Percentiles rank a stretch among this genome's conserved stretches.
These are phyloP conservation scores for Drosophila dunni DNA, from an alignment of 1,140 invertebrate species.

Conservation along the genomic window DNA sequence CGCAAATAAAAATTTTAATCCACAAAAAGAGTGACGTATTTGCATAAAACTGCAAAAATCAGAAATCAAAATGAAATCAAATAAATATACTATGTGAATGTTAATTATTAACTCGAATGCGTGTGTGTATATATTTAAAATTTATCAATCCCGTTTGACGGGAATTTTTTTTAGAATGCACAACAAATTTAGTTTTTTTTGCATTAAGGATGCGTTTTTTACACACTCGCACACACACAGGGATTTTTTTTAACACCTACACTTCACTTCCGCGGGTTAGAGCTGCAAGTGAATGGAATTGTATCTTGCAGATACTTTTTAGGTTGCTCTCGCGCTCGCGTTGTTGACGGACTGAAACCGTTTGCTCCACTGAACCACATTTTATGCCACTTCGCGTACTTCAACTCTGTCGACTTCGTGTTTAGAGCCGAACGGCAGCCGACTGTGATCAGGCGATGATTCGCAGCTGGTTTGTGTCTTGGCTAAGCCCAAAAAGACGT, in stretches of 20 bases:
- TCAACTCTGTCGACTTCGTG: slow-evolving; percentile 40
- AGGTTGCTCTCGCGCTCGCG: slow-evolving; percentile 42
- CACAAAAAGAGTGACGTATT: slow-evolving; percentile 38
- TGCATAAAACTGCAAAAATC: slow-evolving; percentile 38
- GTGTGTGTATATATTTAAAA: neutral
- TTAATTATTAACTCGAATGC: slow-evolving; percentile 15
- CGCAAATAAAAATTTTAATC: slow-evolving; percentile 42
- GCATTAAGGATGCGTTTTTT: slow-evolving; percentile 18
- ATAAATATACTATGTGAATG: slow-evolving; percentile 25
- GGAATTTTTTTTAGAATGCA: slow-evolving; percentile 10
- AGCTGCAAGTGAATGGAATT: neutral
- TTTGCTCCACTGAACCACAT: slow-evolving; percentile 83
- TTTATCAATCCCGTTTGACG: slow-evolving; percentile 16
- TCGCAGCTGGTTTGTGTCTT: slow-evolving; percentile 40
- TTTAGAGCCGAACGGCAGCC: slow-evolving; percentile 2
- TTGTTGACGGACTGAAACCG: slow-evolving; percentile 72
- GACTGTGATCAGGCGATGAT: slow-evolving; percentile 30
- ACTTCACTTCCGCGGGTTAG: slow-evolving; percentile 64
- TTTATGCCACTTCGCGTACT: slow-evolving; percentile 78
- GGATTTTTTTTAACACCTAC: slow-evolving; percentile 28
- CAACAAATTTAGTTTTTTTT: slow-evolving; percentile 11
- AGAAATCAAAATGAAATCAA: slow-evolving; percentile 49
- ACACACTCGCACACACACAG: neutral
- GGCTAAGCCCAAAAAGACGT: slow-evolving; percentile 10
- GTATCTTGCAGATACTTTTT: slow-evolving; percentile 26